phyloP scores from a whole-genome alignment of 2,797 vertebrate species.

The Sciurus carolinensis region DNA sequence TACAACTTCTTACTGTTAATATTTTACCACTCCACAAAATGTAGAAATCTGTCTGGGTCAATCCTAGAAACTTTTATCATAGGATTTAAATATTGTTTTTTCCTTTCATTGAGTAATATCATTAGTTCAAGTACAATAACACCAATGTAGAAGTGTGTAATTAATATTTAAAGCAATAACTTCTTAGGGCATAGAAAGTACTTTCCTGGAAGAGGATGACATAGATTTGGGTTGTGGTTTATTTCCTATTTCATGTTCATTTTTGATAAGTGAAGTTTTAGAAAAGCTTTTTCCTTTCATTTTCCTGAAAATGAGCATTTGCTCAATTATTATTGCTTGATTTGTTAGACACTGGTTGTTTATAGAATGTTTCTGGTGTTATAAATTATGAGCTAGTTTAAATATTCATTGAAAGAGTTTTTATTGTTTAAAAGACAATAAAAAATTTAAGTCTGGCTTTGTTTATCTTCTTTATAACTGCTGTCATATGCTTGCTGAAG shows the following conservation, averaged over 20 bases:
- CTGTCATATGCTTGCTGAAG: slow-evolving; percentile 76
- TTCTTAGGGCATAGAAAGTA: slow-evolving; percentile 31
- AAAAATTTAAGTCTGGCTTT: slow-evolving; percentile 74
- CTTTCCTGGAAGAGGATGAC: slow-evolving; percentile 61
- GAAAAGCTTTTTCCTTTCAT: slow-evolving; percentile 84
- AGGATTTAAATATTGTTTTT: background rate
- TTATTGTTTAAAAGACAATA: slow-evolving; percentile 88
- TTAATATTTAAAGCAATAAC: background rate
- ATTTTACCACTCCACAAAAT: background rate
- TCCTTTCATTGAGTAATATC: slow-evolving; percentile 47
- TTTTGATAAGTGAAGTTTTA: slow-evolving; percentile 83
- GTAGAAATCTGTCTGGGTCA: background rate
- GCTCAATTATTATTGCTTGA: slow-evolving; percentile 71
- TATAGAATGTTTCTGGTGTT: slow-evolving; percentile 88
- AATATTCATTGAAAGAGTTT: slow-evolving; percentile 83
- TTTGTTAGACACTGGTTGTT: slow-evolving; percentile 84
- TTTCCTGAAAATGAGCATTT: slow-evolving; percentile 86
- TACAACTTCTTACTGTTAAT: slow-evolving; percentile 1
- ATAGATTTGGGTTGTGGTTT: slow-evolving; percentile 62
- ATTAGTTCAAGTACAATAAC: slow-evolving; percentile 2
- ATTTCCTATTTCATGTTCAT: slow-evolving; percentile 4
- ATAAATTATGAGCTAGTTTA: slow-evolving; percentile 87
- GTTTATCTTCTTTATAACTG: slow-evolving; percentile 70
- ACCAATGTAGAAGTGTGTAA: slow-evolving; percentile 49
- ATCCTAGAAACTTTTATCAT: background rate